Evolutionary conservation across 1,140 invertebrate species (phyloP), one percentile per base, ranked within the genome.

Genomic region (Ridgeia piscesae): DNA sequence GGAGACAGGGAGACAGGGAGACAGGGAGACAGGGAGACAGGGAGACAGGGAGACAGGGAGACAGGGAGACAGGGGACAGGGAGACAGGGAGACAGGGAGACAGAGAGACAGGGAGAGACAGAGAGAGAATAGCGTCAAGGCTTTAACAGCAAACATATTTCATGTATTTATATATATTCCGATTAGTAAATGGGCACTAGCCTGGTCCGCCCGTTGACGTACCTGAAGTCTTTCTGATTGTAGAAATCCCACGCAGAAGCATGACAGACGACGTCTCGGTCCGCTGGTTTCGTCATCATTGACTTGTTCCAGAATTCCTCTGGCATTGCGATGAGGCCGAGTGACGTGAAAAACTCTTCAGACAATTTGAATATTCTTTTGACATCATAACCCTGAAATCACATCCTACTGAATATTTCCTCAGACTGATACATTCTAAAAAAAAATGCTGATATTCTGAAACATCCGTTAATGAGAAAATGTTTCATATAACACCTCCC

Each of bases 231-330:
- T 93, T 98, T 96, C 91, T 97, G 96, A 95, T 99, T 98, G 95
- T 98, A 98, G 95, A 99, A 99, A 95, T 99, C 98, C 98, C 98
- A 99, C 8, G 98, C 98, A 97, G 99, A 98, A 0, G 98, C 98
- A 94, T 99, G 98, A 94, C 98, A 99, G 6, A 98, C 97, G 21
- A 97, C 95, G 8, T 95, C 94, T 0, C 97, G 96, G 93, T 98
- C 97, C 0, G 92, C 96, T 95, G 95, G 96, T 93, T 96, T 97
- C 91, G 95, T 95, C 17, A 97, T 93, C 94, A 97, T 96, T 6
- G 97, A 97, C 6, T 96, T 93, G 6, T 96, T 94, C 97, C 96
- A 97, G 94, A 97, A 97, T 35, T 93, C 94, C 35, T 95, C 96
- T 0, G 98, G 97, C 97, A 99, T 97, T 0, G 97, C 97, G 1